Base-by-base conservation (phyloP, 2,888 invertebrate genomes). In the Hypomecis punctinalis region DNA sequence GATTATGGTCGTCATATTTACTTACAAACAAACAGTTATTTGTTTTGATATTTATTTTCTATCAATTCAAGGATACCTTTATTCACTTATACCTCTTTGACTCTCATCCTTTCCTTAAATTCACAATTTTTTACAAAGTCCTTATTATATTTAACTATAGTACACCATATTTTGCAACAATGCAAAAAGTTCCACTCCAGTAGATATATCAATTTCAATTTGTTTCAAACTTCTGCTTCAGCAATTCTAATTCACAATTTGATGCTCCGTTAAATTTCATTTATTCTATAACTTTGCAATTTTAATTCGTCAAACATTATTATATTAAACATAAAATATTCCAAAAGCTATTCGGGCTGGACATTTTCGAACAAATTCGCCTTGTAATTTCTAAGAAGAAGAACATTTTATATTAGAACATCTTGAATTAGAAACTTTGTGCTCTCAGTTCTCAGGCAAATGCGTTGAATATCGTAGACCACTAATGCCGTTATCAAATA, bases 401-500 rank as follows among this genome's bases (percentile, higher is more conserved):
- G 61, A 37, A 45, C 49, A 51, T 56, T 62, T 62, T 23, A 55
- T 55, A 36, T 61, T 36, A 61, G 46, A 42, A 43, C 43, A 5
- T 35, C 49, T 51, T 45, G 23, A 61, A 56, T 47, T 58, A 49
- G 13, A 61, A 58, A 61, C 40, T 51, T 56, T 11, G 48, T 56
- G 40, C 65, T 70, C 51, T 47, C 53, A 42, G 48, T 67, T 70
- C 51, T 47, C 53, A 42, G 45, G 61, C 62, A 63, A 64, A 69
- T 63, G 63, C 62, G 64, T 49, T 56, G 62, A 64, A 66, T 56
- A 48, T 54, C 56, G 40, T 59, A 43, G 63, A 56, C 61, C 57
- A 36, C 60, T 67, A 67, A 72, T 62, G 62, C 63, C 61, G 60
- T 61, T 66, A 63, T 67, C 72, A 63, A 74, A 74, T 71, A 70